These are phyloP conservation scores for Ypsolopha sequella DNA, from an alignment of 2,888 invertebrate genomes.

Conservation along the genomic window DNA sequence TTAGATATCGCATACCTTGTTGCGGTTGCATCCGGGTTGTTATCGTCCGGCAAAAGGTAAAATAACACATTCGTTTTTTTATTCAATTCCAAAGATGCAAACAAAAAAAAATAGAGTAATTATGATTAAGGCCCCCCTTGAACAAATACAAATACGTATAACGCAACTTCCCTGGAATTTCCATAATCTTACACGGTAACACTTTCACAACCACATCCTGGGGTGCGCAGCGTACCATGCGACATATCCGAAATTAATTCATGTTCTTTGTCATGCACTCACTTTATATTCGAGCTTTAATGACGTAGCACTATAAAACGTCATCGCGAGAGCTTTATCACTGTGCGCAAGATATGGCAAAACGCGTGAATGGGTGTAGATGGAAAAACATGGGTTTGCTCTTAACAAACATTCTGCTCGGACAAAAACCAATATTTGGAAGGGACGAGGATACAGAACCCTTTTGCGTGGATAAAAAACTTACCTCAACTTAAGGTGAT, in stretches of 20 bases:
- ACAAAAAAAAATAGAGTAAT: no score
- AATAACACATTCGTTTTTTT: no score
- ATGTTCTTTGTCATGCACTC: conserved; percentile 66
- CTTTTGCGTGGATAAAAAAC: conserved; percentile 52
- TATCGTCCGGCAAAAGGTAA: no score
- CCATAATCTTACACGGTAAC: no score
- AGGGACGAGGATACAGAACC: conserved; percentile 44
- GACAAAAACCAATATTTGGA: conserved; percentile 68
- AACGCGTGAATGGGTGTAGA: conserved; percentile 49
- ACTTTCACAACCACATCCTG: conserved; percentile 22
- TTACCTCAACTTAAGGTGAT: conserved; percentile 12
- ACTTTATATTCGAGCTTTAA: conserved; percentile 64
- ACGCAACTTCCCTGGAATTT: no score
- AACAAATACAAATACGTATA: no score
- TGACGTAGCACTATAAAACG: conserved; percentile 61
- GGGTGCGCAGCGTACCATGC: conserved; percentile 52
- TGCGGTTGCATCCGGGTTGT: no score
- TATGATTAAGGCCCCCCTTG: no score
- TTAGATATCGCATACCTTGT: no score
- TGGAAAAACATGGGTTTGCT: conserved; percentile 66
- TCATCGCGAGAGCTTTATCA: conserved; percentile 43
- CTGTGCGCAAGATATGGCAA: conserved; percentile 41
- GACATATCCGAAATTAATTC: conserved; percentile 69
- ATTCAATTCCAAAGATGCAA: no score
- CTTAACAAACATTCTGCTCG: conserved; percentile 32